Evolutionary conservation across 2,888 invertebrate species (phyloP), one percentile per base, ranked within the genome.

Genomic region (Sepiola atlantica): DNA sequence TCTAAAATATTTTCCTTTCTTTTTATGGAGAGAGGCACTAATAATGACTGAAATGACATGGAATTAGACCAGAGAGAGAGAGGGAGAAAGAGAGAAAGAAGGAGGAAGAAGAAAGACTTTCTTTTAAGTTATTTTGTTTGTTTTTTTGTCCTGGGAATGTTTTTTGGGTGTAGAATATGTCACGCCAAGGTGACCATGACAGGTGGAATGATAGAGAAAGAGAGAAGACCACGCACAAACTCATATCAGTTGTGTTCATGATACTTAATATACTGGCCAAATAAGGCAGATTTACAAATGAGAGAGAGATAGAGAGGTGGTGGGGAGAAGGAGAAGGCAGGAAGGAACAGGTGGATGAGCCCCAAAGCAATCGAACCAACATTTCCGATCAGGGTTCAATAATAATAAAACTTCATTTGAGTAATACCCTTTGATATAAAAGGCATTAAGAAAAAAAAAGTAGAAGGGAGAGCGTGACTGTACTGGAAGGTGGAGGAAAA

Each of bases 81-180:
- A n/a, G 32, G n/a, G 77, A n/a, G 77, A 77, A 14, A 18, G 77
- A 18, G n/a, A n/a, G 32, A 32, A n/a, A n/a, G 77, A 77, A 14
- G 77, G 16, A 18, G 77, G n/a, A 32, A 14, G 16, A 77, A 77
- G 16, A 45, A 45, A 77, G n/a, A n/a, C 16, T 77, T n/a, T 77
- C 12, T 20, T n/a, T 77, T n/a, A n/a, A 61, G 32, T 45, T 45
- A 77, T 77, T 77, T 77, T 77, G 77, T n/a, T n/a, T n/a, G n/a
- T n/a, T n/a, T n/a, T n/a, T n/a, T n/a, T n/a, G n/a, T n/a, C 77
- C 77, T 77, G 77, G 77, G 77, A 77, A 77, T 77, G 77, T 77
- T 32, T 77, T 32, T 77, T 32, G 77, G n/a, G n/a, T 77, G 77
- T n/a, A n/a, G n/a, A 77, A 77, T 77, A 77, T 77, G 77, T n/a